These are phyloP conservation scores for Etheostoma spectabile DNA, from an alignment of 2,113 vertebrate genomes.

Conservation along the genomic window DNA sequence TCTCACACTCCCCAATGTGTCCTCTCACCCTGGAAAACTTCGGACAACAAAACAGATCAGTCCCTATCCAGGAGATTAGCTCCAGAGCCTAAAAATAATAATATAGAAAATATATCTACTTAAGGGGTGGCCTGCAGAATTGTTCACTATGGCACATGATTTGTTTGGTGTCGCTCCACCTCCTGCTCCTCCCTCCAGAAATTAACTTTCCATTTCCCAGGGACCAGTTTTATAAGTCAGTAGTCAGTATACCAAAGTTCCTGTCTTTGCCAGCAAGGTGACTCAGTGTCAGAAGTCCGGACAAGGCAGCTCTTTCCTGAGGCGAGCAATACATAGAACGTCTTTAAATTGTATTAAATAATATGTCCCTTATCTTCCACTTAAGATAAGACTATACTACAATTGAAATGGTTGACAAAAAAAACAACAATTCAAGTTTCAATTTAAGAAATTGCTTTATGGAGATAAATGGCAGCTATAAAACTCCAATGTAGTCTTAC, in stretches of 20 bases:
- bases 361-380: neutral
- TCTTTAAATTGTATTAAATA: neutral
- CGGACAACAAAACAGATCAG: neutral
- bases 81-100: neutral
- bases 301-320: neutral
- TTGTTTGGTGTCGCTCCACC: neutral
- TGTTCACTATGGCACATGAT: neutral
- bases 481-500: conserved; percentile 77
- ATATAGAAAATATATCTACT: neutral
- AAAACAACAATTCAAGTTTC: neutral
- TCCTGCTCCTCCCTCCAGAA: neutral
- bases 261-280: neutral
- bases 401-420: neutral
- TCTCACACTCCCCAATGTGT: neutral
- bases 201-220: neutral
- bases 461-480: neutral
- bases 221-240: neutral
- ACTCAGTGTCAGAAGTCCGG: neutral
- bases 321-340: too few species aligned
- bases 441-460: neutral
- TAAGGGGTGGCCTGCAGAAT: neutral
- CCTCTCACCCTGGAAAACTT: neutral
- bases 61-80: neutral
- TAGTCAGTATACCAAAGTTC: neutral
- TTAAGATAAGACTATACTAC: neutral